Conservation (phyloP, 1,140 invertebrate species). For the Harpegnathos saltator region DNA sequence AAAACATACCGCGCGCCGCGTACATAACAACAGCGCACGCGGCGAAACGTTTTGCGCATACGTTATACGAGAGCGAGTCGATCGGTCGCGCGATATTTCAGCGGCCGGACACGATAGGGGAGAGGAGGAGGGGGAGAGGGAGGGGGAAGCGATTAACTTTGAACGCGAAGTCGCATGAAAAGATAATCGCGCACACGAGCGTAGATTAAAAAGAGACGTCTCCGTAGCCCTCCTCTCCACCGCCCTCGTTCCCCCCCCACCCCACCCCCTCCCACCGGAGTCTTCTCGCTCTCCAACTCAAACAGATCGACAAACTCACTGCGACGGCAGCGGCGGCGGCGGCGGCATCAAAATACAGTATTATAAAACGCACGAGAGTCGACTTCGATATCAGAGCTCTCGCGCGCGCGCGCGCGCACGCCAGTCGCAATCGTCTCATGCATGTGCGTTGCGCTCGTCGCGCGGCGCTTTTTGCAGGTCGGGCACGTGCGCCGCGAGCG, state of each 20-base stretch:
- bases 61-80: slow-evolving; percentile 45
- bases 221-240: not conserved
- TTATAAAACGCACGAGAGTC: not conserved
- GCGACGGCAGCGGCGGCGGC: not conserved
- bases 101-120: not conserved
- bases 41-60: slow-evolving; percentile 46
- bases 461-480: not conserved
- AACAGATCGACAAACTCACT: not conserved
- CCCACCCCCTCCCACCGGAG: no score
- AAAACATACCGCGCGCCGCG: slow-evolving; percentile 41
- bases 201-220: slow-evolving; percentile 39
- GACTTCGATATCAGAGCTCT: slow-evolving; percentile 30
- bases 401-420: no score
- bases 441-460: not conserved
- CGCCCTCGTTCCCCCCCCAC: no score
- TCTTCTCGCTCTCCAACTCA: not conserved
- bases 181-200: slow-evolving; percentile 24
- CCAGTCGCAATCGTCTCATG: no score
- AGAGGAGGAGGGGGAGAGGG: no score
- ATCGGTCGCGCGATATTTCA: slow-evolving; percentile 26
- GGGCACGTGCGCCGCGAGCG: slow-evolving; percentile 24
- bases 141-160: slow-evolving; percentile 39
- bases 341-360: slow-evolving; percentile 7
- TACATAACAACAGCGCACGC: not conserved
- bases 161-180: slow-evolving; percentile 40